Conservation (phyloP, 1,140 invertebrate species). For the Cotesia chilonis region DNA sequence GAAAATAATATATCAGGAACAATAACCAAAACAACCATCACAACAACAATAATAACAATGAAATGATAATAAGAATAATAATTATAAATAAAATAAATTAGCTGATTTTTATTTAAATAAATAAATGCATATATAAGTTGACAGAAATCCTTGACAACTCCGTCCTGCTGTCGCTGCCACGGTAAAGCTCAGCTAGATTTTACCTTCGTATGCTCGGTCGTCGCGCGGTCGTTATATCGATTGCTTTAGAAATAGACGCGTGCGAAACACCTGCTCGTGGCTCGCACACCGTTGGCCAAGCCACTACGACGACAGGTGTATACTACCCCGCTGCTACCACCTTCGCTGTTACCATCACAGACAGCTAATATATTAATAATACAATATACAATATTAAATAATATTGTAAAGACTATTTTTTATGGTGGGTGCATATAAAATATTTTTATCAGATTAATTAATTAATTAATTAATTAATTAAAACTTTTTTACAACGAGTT, state of each 20-base stretch:
- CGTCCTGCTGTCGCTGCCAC: conserved; percentile 23
- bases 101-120: too few relatives aligned
- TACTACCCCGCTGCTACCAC: conserved; percentile 8
- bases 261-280: conserved; percentile 43
- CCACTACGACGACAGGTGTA: conserved; percentile 34
- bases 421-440: too few relatives aligned
- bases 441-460: too few relatives aligned
- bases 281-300: conserved; percentile 15
- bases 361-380: too few relatives aligned
- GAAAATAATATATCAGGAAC: too few relatives aligned
- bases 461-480: too few relatives aligned
- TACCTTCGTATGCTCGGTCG: conserved; percentile 1
- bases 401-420: too few relatives aligned
- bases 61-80: background rate
- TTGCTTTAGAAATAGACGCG: conserved; percentile 45
- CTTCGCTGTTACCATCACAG: background rate
- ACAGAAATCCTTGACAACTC: conserved; percentile 2
- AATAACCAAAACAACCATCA: too few relatives aligned
- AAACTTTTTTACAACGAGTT: too few relatives aligned
- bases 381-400: too few relatives aligned
- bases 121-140: too few relatives aligned
- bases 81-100: too few relatives aligned
- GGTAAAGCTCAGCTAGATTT: conserved; percentile 18
- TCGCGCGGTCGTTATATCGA: conserved; percentile 40
- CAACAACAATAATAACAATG: background rate